These are phyloP conservation scores for Microctenopoma steveboyesi DNA, from an alignment of 2,797 vertebrate species.

Conservation along the genomic window DNA sequence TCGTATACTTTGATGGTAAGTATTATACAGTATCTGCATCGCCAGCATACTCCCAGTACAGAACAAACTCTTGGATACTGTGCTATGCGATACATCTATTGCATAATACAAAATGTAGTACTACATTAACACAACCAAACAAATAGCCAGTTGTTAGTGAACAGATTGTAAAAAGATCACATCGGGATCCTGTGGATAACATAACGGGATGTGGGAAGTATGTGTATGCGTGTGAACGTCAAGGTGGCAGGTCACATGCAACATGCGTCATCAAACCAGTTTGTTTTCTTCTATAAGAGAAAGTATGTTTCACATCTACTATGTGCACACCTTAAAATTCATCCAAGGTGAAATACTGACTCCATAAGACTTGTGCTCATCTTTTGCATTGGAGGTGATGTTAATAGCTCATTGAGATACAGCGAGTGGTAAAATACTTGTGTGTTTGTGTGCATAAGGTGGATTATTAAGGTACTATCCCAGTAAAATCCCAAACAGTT, in stretches of 20 bases:
- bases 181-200: not conserved
- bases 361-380: not conserved
- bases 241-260: not conserved
- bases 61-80: not conserved
- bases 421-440: not conserved
- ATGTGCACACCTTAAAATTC: too few species aligned
- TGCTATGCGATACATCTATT: not conserved
- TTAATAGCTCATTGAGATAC: not conserved
- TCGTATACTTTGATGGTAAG: not conserved
- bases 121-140: constrained; percentile 8
- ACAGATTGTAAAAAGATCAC: not conserved
- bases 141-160: constrained; percentile 46
- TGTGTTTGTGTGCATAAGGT: not conserved
- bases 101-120: not conserved
- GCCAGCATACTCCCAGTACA: not conserved
- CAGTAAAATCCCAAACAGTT: constrained; percentile 1
- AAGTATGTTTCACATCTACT: too few species aligned
- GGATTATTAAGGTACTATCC: not conserved
- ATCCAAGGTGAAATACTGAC: not conserved
- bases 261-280: not conserved
- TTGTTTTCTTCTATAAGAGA: too few species aligned
- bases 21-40: not conserved
- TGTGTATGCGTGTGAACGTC: not conserved
- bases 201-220: not conserved
- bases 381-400: not conserved